Base-by-base conservation (phyloP, 2,797 vertebrate species). In the Tenualosa thibaudeaui region DNA sequence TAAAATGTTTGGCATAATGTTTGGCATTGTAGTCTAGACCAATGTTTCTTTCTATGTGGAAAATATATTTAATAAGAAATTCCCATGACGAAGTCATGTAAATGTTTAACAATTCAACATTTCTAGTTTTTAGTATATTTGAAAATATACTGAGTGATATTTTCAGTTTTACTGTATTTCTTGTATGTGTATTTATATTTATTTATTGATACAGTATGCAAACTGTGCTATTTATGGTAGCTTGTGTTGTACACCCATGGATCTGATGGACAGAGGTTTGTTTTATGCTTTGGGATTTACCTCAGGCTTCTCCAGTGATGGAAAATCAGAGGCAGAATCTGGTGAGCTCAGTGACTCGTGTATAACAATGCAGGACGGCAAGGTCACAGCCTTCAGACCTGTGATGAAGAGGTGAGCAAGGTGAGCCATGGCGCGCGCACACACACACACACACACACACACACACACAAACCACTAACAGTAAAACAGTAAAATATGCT, bases 371-470 rank as follows among this genome's bases (percentile, higher is more conserved):
- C 95, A 96, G 85, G 94, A 95, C 84, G 95, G 96, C 87, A 96
- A 96, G 92, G 93, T 95, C 90, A 96, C 96, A 82, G 96, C 96
- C 53, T 97, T 97, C 94, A 96, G 96, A 92, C 94, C 96, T 22
- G 95, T 97, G 90, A 95, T 97, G 95, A 96, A 96, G 95, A 96
- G 97, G 95, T 97, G 96, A 97, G 95, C 92, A 93, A 95, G 94
- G 96, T 97, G 90, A 95, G 94, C 85, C 86, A 78, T 17, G 56
- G 58, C 49, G 68, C 65, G 49, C 10, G 65, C 54, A 37, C 83
- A 65, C 65, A 46, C 40, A 40, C 24, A 75, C 71, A 81, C 68
- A 40, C 26, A 26, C 51, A 51, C 53, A 24, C 50, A 56, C 37
- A 78, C 12, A 82, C 0, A 81, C 37, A 85, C 83, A 65, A 49